These are phyloP conservation scores for Hippocampus mohnikei DNA, from an alignment of 2,113 vertebrate genomes.

Conservation along the genomic window DNA sequence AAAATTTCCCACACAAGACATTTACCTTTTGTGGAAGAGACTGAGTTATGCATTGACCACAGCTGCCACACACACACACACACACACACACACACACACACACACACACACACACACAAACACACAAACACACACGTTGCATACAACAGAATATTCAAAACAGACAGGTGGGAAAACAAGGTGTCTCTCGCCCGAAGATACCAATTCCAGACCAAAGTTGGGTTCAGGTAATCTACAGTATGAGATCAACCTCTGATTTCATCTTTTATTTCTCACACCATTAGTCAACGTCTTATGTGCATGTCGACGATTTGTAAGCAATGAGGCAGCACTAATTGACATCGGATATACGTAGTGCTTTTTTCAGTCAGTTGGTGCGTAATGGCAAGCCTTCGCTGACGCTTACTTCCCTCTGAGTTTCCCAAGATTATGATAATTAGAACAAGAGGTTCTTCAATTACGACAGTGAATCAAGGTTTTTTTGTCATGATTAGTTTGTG, in stretches of 20 bases:
- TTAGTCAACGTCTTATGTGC: conserved; percentile 24
- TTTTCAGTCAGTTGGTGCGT: too few relatives aligned
- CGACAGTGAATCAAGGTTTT: too few relatives aligned
- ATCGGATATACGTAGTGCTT: not conserved
- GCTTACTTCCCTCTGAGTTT: too few relatives aligned
- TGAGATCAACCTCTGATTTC: conserved; percentile 29
- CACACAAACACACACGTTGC: conserved; percentile 23
- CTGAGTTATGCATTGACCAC: too few relatives aligned
- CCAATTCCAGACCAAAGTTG: not conserved
- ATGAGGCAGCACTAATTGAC: conserved; percentile 10
- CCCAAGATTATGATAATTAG: too few relatives aligned
- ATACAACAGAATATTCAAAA: conserved; percentile 43
- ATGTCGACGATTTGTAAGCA: conserved; percentile 19
- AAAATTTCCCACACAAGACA: too few relatives aligned
- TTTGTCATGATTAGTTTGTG: too few relatives aligned
- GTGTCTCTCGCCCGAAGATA: not conserved
- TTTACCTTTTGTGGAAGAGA: too few relatives aligned
- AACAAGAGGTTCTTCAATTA: too few relatives aligned
- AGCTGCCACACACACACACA: too few relatives aligned
- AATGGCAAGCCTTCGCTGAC: too few relatives aligned
- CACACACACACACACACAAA: too few relatives aligned
- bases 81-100: conserved; percentile 10
- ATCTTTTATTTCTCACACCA: conserved; percentile 36
- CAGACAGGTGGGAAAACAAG: not conserved
- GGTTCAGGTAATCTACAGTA: conserved; percentile 15